Evolutionary conservation across 1,140 invertebrate species (phyloP).

Genomic region (Kradibia gibbosae): DNA sequence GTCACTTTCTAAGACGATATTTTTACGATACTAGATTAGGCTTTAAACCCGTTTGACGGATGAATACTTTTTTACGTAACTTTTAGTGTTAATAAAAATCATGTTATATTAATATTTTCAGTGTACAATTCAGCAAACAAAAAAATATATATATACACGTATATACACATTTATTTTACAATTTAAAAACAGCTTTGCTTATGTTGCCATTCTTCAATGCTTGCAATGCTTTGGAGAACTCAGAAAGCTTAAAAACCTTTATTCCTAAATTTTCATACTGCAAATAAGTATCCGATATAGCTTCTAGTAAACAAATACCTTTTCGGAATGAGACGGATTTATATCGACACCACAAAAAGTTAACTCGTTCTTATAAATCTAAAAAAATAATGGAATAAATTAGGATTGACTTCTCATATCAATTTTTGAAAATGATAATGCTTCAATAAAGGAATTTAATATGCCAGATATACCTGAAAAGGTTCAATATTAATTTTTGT

Average conservation of each 20-base stretch:
- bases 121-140: slow-evolving; percentile 28
- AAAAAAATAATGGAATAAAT: slow-evolving; percentile 54
- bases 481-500: slow-evolving; percentile 68
- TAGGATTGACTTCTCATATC: too few relatives aligned
- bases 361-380: slow-evolving; percentile 79
- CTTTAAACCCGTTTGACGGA: slow-evolving; percentile 43
- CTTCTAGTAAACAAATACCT: slow-evolving; percentile 75
- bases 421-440: background rate
- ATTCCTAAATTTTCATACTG: slow-evolving; percentile 79
- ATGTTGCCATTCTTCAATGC: slow-evolving; percentile 75
- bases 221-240: slow-evolving; percentile 76
- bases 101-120: slow-evolving; percentile 43
- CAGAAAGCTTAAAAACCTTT: slow-evolving; percentile 74
- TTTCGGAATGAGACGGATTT: slow-evolving; percentile 79
- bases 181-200: slow-evolving; percentile 79
- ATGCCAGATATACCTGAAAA: slow-evolving; percentile 57
- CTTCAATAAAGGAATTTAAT: slow-evolving; percentile 16
- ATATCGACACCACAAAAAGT: slow-evolving; percentile 78
- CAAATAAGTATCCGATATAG: slow-evolving; percentile 78
- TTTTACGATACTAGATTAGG: slow-evolving; percentile 41
- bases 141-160: background rate
- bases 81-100: slow-evolving; percentile 29
- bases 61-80: slow-evolving; percentile 3
- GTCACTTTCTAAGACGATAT: slow-evolving; percentile 39
- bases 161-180: slow-evolving; percentile 69